Conservation (phyloP, 2,113 vertebrate species). For the Trachemys scripta region DNA sequence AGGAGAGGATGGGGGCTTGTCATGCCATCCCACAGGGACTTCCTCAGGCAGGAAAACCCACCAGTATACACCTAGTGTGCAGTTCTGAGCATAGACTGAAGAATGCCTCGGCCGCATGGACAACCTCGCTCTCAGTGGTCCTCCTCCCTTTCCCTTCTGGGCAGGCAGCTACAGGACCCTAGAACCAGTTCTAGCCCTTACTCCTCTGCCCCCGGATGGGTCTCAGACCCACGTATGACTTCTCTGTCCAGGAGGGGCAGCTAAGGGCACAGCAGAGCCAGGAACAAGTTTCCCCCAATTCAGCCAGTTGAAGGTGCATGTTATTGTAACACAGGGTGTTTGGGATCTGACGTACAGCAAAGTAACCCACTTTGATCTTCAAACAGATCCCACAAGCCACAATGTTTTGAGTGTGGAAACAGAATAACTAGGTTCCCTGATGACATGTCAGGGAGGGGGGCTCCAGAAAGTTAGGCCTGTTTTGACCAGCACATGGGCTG, state of each 20-base stretch:
- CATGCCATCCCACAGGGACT: accelerated
- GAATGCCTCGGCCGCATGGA: neutral
- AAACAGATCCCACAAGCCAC: neutral
- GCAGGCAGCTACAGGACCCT: neutral
- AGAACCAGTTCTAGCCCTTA: neutral
- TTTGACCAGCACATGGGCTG: accelerated
- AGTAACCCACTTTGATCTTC: neutral
- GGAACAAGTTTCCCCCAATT: neutral
- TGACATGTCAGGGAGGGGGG: neutral
- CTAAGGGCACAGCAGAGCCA: accelerated
- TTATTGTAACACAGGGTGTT: accelerated
- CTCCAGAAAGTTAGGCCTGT: accelerated
- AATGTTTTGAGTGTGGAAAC: neutral
- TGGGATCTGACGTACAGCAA: accelerated
- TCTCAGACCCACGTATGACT: accelerated
- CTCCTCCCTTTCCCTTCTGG: neutral
- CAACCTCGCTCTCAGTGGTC: accelerated
- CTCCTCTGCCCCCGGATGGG: neutral
- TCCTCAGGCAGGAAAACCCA: neutral
- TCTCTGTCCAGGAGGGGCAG: neutral
- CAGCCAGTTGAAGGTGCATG: accelerated
- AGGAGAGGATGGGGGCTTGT: neutral
- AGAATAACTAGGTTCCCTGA: neutral
- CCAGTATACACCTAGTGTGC: too few species aligned
- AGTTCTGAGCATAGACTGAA: accelerated